Conservation (phyloP, 2,888 invertebrate species). For the Drosophila mimetica region DNA sequence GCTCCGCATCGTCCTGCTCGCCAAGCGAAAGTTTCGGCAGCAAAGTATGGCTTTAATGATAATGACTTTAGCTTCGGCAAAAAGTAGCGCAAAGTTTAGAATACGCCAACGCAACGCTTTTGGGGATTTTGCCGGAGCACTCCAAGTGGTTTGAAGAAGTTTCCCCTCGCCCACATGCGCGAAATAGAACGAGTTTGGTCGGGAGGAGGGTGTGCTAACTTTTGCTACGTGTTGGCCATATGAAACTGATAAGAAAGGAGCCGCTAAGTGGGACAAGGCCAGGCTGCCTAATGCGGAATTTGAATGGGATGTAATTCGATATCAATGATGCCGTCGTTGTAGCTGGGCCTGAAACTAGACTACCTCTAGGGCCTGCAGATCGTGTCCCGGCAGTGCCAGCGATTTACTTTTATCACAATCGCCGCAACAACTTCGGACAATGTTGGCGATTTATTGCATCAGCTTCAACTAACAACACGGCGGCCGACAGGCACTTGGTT, state of each 20-base stretch:
- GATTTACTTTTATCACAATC: slow-evolving; percentile 73
- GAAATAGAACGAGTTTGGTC: slow-evolving; percentile 44
- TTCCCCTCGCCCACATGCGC: slow-evolving; percentile 29
- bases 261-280: slow-evolving; percentile 38
- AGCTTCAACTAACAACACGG: slow-evolving; percentile 43
- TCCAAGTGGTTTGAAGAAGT: slow-evolving; percentile 66
- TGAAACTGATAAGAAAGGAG: slow-evolving; percentile 69
- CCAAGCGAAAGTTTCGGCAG: slow-evolving; percentile 67
- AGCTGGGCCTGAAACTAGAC: neutral
- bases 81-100: slow-evolving; percentile 75
- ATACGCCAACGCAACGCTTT: slow-evolving; percentile 73
- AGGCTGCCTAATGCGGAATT: slow-evolving; percentile 15
- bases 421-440: slow-evolving; percentile 53
- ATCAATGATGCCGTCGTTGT: slow-evolving; percentile 5
- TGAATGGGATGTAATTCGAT: slow-evolving; percentile 20
- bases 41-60: slow-evolving; percentile 78
- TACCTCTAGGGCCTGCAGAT: slow-evolving; percentile 16
- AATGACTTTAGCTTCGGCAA: slow-evolving; percentile 72
- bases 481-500: slow-evolving; percentile 54
- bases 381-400: slow-evolving; percentile 43
- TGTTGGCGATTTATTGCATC: slow-evolving; percentile 74
- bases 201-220: slow-evolving; percentile 43
- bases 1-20: slow-evolving; percentile 28
- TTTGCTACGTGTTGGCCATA: slow-evolving; percentile 68
- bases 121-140: slow-evolving; percentile 67